These are phyloP conservation scores for Brachyptera putata DNA, from an alignment of 2,888 invertebrate genomes.

Conservation along the genomic window DNA sequence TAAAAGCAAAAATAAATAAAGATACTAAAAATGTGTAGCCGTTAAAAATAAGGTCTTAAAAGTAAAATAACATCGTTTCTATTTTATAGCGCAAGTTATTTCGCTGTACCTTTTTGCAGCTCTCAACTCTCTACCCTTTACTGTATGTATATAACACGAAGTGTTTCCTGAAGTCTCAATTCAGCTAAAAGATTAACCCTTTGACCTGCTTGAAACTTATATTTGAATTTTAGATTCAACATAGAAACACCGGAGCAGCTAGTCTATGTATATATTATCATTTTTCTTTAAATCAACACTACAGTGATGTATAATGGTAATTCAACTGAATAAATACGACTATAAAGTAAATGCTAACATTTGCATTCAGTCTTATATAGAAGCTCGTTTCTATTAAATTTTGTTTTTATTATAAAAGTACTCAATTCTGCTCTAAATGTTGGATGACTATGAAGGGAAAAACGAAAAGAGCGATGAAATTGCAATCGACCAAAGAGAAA, in stretches of 20 bases:
- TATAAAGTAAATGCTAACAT: too few relatives aligned
- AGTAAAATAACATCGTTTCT: not conserved
- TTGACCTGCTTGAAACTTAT: not conserved
- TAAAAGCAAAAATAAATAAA: not conserved
- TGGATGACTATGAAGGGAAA: too few relatives aligned
- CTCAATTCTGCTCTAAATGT: too few relatives aligned
- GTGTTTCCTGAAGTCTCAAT: constrained; percentile 4
- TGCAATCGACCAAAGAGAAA: too few relatives aligned
- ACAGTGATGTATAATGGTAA: too few relatives aligned
- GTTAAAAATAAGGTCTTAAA: not conserved
- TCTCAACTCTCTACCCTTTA: not conserved
- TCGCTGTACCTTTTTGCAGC: not conserved
- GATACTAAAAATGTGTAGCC: not conserved
- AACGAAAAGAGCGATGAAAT: too few relatives aligned
- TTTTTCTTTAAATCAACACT: too few relatives aligned
- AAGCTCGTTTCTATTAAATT: too few relatives aligned
- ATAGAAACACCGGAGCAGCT: not conserved
- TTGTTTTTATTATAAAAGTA: too few relatives aligned
- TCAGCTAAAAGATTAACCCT: not conserved
- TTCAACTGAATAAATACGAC: too few relatives aligned
- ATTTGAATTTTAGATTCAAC: constrained; percentile 6
- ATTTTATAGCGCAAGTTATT: not conserved
- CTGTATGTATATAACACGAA: not conserved
- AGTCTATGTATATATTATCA: too few relatives aligned
- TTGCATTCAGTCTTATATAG: too few relatives aligned